A percentile compares a stretch with the other conserved stretches of the same genome.
phyloP scores from a whole-genome alignment of 2,888 invertebrate genomes.

The Watsonalla cultraria region DNA sequence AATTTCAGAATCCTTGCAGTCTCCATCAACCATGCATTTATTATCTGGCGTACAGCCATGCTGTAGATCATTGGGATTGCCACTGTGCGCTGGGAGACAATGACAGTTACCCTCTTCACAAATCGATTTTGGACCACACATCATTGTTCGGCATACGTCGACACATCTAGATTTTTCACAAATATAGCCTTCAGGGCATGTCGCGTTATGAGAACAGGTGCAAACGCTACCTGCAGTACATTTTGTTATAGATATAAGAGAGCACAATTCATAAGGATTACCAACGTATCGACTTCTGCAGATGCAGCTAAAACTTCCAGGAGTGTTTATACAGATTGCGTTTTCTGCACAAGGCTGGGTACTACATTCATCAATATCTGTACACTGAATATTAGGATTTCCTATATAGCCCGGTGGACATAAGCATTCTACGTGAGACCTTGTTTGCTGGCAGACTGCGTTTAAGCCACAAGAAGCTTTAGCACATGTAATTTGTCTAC shows the following conservation, averaged over 20 bases:
- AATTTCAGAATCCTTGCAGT: slow-evolving; percentile 90
- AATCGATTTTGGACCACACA: slow-evolving; percentile 89
- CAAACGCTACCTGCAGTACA: slow-evolving; percentile 85
- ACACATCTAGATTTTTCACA: slow-evolving; percentile 87
- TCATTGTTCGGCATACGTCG: slow-evolving; percentile 85
- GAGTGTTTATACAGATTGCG: slow-evolving; percentile 93
- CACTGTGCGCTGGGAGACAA: slow-evolving; percentile 87
- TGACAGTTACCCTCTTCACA: slow-evolving; percentile 89
- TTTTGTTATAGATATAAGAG: slow-evolving; percentile 82
- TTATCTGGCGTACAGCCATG: slow-evolving; percentile 86
- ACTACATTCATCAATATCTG: slow-evolving; percentile 90
- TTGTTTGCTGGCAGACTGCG: slow-evolving; percentile 88
- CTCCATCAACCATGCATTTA: slow-evolving; percentile 88
- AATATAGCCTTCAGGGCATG: slow-evolving; percentile 87
- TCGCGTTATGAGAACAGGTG: slow-evolving; percentile 82
- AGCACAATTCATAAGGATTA: slow-evolving; percentile 92
- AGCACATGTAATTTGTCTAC: slow-evolving; percentile 84
- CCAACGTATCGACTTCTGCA: slow-evolving; percentile 91
- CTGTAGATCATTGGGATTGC: slow-evolving; percentile 84
- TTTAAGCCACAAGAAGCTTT: slow-evolving; percentile 86
- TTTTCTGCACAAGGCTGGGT: slow-evolving; percentile 89
- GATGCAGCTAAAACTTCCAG: slow-evolving; percentile 92
- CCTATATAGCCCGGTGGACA: slow-evolving; percentile 91
- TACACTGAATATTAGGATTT: slow-evolving; percentile 91
- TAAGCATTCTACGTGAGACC: slow-evolving; percentile 86